Evolutionary conservation across 37 sponge, comb jelly and placozoan genomes (phyloP).

Genomic region (Cladorhizidae sp.): DNA sequence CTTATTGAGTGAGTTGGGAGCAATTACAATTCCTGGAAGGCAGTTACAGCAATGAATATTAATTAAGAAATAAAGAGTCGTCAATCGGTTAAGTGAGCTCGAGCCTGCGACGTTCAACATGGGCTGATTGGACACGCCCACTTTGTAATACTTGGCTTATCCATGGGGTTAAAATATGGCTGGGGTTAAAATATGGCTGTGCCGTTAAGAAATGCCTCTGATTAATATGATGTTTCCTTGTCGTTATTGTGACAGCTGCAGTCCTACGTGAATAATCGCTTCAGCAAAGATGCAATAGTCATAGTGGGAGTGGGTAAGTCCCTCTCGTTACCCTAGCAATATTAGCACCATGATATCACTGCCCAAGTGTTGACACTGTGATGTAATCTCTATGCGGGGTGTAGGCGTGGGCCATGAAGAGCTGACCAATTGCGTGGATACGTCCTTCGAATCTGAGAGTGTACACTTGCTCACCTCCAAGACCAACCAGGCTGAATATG

Average conservation of each 20-base stretch:
- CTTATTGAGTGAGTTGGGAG: no score
- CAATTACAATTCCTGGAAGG: no score
- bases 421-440: conserved; percentile 26
- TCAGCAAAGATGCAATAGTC: conserved; percentile 31
- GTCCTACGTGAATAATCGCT: conserved; percentile 50
- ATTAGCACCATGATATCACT: neutral
- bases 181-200: no score
- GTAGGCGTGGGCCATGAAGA: conserved; percentile 70
- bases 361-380: neutral
- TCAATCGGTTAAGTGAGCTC: no score
- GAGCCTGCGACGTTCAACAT: no score
- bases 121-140: no score
- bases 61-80: no score
- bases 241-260: conserved; percentile 41
- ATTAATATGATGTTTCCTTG: neutral
- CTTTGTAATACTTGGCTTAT: no score
- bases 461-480: neutral
- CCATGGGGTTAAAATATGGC: no score
- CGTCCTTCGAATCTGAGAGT: conserved; percentile 37
- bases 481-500: conserved; percentile 42
- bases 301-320: conserved; percentile 79
- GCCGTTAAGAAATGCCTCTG: neutral
- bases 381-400: neutral
- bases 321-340: neutral
- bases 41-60: no score